Base-by-base conservation (phyloP, 2,797 vertebrate species). In the Microchirus variegatus region DNA sequence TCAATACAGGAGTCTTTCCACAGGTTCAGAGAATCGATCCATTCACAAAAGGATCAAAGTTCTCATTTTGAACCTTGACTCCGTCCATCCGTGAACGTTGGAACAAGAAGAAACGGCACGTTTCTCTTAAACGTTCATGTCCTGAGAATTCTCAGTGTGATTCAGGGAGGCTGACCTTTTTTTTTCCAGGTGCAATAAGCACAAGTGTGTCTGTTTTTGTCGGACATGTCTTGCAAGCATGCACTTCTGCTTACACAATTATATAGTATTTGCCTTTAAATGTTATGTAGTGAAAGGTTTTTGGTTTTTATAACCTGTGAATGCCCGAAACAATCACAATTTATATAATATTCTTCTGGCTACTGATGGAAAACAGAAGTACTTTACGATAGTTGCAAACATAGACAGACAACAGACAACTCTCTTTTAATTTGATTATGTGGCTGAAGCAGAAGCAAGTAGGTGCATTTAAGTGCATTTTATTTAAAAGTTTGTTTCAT, bases 1-100 rank as follows among this genome's bases (percentile, higher is more conserved):
- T 80, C 73, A 62, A 53, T 73, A 60, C 43, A 14, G 46, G 51
- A 31, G 5, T 31, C 3, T 48, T 45, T 57, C 45, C 12, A 47
- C 35, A 3, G 53, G 37, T 65, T 71, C 48, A 72, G 50, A 66
- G 46, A 43, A 68, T 19, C 52, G 16, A 42, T 11, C 7, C 18
- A 65, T 68, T 49, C 63, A 54, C 51, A 42, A n/a, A 35, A 31
- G 16, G 44, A 63, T 22, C 43, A 66, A 46, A 64, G 36, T 40
- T 57, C 46, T 3, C 1, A 47, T 63, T 40, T 59, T 61, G 52
- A 75, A 64, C 59, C 53, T 44, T 3, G 48, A 38, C 42, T 51
- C 18, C n/a, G 16, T 62, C 58, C 12, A 9, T 47, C 55, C 17
- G 15, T 8, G 40, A 15, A 52, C 54, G 58, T 31, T 53, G 22